phyloP scores from a whole-genome alignment of 2,113 vertebrate species.

The Lontra canadensis region DNA sequence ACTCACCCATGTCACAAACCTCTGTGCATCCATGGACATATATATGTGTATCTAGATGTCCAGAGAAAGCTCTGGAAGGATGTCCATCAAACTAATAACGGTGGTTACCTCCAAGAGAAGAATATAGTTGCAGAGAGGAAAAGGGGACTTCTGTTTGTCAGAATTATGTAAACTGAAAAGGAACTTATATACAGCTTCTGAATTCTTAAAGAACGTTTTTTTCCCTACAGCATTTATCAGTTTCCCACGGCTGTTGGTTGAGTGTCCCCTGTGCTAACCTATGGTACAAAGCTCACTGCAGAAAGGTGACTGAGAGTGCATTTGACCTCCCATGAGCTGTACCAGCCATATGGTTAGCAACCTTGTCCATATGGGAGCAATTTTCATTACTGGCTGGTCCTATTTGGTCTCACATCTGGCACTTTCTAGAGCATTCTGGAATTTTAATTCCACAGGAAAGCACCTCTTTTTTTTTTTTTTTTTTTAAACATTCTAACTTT shows the following conservation, averaged over 20 bases:
- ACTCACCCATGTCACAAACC: background rate
- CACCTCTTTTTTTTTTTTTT: background rate
- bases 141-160: background rate
- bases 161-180: conserved; percentile 23
- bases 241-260: background rate
- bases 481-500: background rate
- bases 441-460: background rate
- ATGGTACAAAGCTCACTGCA: background rate
- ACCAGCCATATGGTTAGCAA: background rate
- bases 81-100: background rate
- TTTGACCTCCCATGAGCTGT: background rate
- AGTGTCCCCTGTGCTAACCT: background rate
- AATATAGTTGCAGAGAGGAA: background rate
- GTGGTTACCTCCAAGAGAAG: background rate
- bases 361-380: background rate
- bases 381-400: background rate
- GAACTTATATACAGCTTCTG: background rate
- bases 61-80: background rate
- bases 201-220: background rate
- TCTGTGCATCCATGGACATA: background rate
- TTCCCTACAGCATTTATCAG: background rate
- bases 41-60: background rate
- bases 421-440: background rate
- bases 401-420: background rate
- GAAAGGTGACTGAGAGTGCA: background rate